These are phyloP conservation scores for Habrosyne pyritoides DNA, from an alignment of 2,888 invertebrate genomes.

Conservation along the genomic window DNA sequence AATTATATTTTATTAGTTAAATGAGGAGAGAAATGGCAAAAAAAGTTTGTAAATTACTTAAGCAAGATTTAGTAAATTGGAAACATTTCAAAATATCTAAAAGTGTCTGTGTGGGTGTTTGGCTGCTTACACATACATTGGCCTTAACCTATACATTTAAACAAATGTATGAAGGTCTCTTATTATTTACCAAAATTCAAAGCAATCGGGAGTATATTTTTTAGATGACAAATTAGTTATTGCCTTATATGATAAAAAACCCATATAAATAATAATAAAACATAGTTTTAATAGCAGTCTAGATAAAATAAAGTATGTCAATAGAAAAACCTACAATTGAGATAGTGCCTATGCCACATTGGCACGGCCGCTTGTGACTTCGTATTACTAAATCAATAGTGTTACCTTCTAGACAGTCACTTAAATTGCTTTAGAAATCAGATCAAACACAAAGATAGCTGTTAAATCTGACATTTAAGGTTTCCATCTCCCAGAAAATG, in stretches of 20 bases:
- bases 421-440: background rate
- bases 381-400: background rate
- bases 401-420: background rate
- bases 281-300: background rate
- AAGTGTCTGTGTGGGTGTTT: slow-evolving; percentile 23
- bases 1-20: slow-evolving; percentile 32
- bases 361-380: background rate
- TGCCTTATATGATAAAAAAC: background rate
- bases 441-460: background rate
- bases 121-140: slow-evolving; percentile 25
- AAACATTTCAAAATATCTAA: slow-evolving; percentile 40
- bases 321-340: background rate
- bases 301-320: background rate
- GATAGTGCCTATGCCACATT: background rate
- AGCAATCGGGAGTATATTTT: background rate
- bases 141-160: slow-evolving; percentile 16
- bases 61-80: slow-evolving; percentile 40
- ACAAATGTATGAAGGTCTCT: background rate
- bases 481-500: background rate
- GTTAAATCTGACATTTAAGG: background rate
- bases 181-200: background rate
- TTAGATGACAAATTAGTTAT: background rate
- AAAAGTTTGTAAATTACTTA: slow-evolving; percentile 15
- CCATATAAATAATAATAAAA: background rate
- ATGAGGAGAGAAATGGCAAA: slow-evolving; percentile 20